A percentile compares a stretch with the other conserved stretches of the same genome.
Evolutionary conservation across 2,797 vertebrate species (phyloP).

Genomic region (Gephyroberyx darwinii): DNA sequence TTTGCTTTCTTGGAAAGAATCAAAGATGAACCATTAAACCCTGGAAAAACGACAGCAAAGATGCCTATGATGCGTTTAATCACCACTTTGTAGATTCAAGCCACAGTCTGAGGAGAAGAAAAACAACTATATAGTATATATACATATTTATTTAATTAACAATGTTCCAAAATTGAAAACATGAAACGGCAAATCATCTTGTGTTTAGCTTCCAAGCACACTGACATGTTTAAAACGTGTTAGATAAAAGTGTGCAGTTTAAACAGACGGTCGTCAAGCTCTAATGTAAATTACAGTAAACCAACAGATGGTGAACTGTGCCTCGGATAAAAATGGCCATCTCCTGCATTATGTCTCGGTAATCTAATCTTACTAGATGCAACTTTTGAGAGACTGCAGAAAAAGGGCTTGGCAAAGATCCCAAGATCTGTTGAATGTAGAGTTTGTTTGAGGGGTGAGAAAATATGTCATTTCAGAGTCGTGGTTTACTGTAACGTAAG

Average conservation of each 20-base stretch:
- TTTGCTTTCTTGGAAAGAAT: no score
- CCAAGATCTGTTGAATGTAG: slow-evolving; percentile 79
- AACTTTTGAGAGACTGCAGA: slow-evolving; percentile 75
- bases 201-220: slow-evolving; percentile 25
- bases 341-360: slow-evolving; percentile 73
- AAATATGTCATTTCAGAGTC: slow-evolving; percentile 81
- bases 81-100: neutral
- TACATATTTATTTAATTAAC: no score
- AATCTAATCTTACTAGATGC: slow-evolving; percentile 70
- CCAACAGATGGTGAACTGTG: slow-evolving; percentile 15
- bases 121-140: neutral
- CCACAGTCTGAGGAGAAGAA: neutral
- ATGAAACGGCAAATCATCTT: neutral
- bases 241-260: neutral
- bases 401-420: slow-evolving; percentile 73
- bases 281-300: neutral
- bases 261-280: neutral
- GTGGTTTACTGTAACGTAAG: slow-evolving; percentile 79
- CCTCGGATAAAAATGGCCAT: slow-evolving; percentile 39
- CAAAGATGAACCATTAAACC: neutral
- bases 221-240: slow-evolving; percentile 9
- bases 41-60: neutral
- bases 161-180: slow-evolving; percentile 3
- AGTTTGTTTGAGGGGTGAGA: slow-evolving; percentile 82
- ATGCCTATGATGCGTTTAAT: neutral